A percentile compares a stretch with the other conserved stretches of the same genome.
Evolutionary conservation across 2,888 invertebrate species (phyloP).

Genomic region (Amiota minor): DNA sequence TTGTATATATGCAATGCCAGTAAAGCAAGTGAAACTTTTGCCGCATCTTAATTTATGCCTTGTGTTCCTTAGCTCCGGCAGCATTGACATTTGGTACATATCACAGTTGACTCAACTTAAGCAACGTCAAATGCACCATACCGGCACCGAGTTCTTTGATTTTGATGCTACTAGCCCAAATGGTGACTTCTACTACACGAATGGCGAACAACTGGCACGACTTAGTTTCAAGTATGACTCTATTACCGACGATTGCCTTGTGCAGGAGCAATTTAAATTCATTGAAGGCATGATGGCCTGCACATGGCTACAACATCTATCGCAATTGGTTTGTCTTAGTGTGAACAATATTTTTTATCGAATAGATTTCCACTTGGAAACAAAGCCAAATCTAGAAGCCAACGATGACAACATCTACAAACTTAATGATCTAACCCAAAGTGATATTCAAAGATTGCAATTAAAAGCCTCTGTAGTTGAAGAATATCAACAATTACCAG

Average conservation of each 20-base stretch:
- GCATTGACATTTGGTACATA: constrained; percentile 69
- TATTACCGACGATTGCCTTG: constrained; percentile 52
- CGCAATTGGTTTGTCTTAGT: constrained; percentile 68
- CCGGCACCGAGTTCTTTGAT: constrained; percentile 59
- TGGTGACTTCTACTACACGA: constrained; percentile 64
- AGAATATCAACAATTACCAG: constrained; percentile 53
- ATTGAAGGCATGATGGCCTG: constrained; percentile 67
- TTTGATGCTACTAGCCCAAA: constrained; percentile 54
- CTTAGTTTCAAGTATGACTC: constrained; percentile 56
- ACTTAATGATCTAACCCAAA: constrained; percentile 53
- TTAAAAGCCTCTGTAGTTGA: constrained; percentile 48
- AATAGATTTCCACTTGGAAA: constrained; percentile 42
- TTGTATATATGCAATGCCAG: constrained; percentile 56
- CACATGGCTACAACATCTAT: constrained; percentile 63
- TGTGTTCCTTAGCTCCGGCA: constrained; percentile 65
- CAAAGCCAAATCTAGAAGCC: background rate
- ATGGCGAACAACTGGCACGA: constrained; percentile 61
- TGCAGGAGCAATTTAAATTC: constrained; percentile 54
- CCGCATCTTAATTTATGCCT: constrained; percentile 57
- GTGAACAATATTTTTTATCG: constrained; percentile 71
- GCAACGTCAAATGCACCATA: constrained; percentile 57
- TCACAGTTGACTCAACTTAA: constrained; percentile 55
- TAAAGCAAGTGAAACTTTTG: constrained; percentile 58
- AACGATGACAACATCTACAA: constrained; percentile 34
- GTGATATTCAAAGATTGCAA: constrained; percentile 50